Conservation (phyloP, 2,888 invertebrate genomes). For the Auanema freiburgensis region DNA sequence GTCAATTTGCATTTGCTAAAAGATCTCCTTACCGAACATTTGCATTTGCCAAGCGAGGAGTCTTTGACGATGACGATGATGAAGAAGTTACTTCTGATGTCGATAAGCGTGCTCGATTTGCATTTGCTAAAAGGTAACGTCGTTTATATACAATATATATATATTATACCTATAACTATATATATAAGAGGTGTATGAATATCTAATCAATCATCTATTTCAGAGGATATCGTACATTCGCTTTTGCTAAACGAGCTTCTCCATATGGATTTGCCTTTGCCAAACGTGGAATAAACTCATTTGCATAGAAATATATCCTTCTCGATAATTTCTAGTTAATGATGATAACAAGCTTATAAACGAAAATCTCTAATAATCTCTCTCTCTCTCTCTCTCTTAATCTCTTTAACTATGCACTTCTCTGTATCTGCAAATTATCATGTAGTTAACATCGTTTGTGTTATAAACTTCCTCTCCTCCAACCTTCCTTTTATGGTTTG, state of each 20-base stretch:
- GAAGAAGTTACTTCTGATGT: conserved; percentile 26
- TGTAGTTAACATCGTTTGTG: too few relatives aligned
- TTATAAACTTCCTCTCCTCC: too few relatives aligned
- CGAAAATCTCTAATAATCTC: too few relatives aligned
- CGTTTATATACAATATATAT: too few relatives aligned
- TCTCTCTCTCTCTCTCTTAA: too few relatives aligned
- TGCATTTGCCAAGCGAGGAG: conserved; percentile 41
- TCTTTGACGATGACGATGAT: too few relatives aligned
- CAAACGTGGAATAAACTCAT: conserved; percentile 37
- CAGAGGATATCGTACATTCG: conserved; percentile 32
- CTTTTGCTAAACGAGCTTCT: conserved; percentile 43
- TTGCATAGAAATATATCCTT: too few relatives aligned
- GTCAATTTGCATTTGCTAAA: conserved; percentile 19
- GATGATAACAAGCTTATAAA: too few relatives aligned
- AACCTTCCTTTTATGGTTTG: too few relatives aligned
- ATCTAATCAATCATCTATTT: conserved; percentile 4
- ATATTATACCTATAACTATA: not conserved
- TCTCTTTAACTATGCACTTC: too few relatives aligned
- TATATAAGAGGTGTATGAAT: not conserved
- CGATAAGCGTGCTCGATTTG: conserved; percentile 38
- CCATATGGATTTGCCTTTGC: conserved; percentile 48
- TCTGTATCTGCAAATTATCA: too few relatives aligned
- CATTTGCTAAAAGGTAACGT: conserved; percentile 37
- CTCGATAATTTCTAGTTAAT: too few relatives aligned
- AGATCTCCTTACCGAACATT: conserved; percentile 24